Conservation (phyloP, 2,888 invertebrate genomes). For the Meandrusa payeni region DNA sequence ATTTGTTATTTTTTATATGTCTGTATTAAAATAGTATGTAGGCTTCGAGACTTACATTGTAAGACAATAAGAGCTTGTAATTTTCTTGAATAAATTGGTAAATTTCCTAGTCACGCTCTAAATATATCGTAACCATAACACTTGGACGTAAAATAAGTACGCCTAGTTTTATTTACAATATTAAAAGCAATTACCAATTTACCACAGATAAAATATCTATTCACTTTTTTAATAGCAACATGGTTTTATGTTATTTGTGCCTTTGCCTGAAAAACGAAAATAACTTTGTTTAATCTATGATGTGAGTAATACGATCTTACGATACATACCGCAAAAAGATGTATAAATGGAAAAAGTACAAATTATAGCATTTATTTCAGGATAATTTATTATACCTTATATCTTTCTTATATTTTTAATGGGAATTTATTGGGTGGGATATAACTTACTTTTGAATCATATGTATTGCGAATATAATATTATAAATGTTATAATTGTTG, state of each 20-base stretch:
- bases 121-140: background rate
- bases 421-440: too few relatives aligned
- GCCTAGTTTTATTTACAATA: background rate
- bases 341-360: too few relatives aligned
- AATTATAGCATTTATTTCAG: too few relatives aligned
- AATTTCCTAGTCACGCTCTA: conserved; percentile 13
- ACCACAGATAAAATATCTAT: too few relatives aligned
- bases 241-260: background rate
- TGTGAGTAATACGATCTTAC: conserved; percentile 19
- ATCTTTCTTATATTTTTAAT: too few relatives aligned
- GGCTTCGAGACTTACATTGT: conserved; percentile 5
- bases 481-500: too few relatives aligned
- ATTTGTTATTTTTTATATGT: conserved; percentile 38
- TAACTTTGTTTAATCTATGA: background rate
- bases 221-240: too few relatives aligned
- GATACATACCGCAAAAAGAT: too few relatives aligned
- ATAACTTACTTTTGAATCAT: too few relatives aligned
- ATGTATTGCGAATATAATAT: too few relatives aligned
- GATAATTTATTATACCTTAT: too few relatives aligned
- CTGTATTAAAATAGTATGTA: background rate
- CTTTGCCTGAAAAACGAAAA: background rate
- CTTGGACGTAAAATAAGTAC: background rate
- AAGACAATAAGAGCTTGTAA: background rate
- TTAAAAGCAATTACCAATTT: too few relatives aligned
- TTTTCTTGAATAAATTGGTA: background rate